Conservation (phyloP, 2,888 invertebrate genomes). For the Caenorhabditis japonica region DNA sequence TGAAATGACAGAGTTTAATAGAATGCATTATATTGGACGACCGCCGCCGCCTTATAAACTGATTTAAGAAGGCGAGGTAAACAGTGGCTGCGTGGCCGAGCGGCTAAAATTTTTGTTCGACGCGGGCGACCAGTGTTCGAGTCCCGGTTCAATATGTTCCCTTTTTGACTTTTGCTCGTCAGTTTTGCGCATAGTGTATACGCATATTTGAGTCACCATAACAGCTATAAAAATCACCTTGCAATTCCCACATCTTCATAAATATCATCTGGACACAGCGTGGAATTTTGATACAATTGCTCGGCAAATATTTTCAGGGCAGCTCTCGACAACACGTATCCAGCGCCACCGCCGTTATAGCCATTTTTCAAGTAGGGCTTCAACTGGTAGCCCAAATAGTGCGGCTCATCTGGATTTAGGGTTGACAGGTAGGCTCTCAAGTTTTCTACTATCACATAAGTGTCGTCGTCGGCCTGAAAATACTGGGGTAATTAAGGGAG, state of each 20-base stretch:
- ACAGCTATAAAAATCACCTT: slow-evolving; percentile 24
- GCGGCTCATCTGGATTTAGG: slow-evolving; percentile 58
- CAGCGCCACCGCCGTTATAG: slow-evolving; percentile 71
- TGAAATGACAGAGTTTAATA: too few relatives aligned
- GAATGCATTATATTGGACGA: too few relatives aligned
- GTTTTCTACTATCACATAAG: slow-evolving; percentile 68
- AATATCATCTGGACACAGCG: slow-evolving; percentile 61
- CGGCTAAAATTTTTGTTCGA: too few relatives aligned
- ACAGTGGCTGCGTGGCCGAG: too few relatives aligned
- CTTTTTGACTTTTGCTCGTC: too few relatives aligned
- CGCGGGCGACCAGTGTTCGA: too few relatives aligned
- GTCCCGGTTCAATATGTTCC: too few relatives aligned
- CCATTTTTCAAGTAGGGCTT: slow-evolving; percentile 65
- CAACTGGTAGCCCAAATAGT: slow-evolving; percentile 65
- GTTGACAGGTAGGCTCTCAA: slow-evolving; percentile 55
- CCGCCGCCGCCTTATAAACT: too few relatives aligned
- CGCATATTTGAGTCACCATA: neutral
- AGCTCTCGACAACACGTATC: slow-evolving; percentile 64
- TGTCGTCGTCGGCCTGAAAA: slow-evolving; percentile 70
- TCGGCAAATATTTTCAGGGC: slow-evolving; percentile 62
- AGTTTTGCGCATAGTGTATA: neutral
- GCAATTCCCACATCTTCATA: slow-evolving; percentile 69
- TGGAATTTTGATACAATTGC: slow-evolving; percentile 55
- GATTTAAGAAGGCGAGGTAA: too few relatives aligned
- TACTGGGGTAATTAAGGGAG: too few relatives aligned